phyloP scores from a whole-genome alignment of 1,140 invertebrate genomes.

The Musca domestica region DNA sequence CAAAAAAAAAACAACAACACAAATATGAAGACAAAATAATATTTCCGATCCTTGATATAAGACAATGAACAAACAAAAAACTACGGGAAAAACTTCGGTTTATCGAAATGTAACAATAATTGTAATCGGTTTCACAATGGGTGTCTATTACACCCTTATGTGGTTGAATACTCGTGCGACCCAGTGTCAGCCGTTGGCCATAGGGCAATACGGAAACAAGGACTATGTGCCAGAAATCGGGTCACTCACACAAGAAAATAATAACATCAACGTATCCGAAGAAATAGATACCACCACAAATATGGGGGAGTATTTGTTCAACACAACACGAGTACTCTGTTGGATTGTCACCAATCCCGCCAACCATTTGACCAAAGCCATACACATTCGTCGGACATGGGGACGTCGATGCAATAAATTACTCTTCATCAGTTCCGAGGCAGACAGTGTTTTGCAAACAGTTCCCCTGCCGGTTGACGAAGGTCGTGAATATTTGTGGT shows the following conservation, averaged over 20 bases:
- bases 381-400: constrained; percentile 84
- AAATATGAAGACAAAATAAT: no score
- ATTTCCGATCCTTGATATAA: no score
- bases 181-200: not conserved
- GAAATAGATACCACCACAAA: not conserved
- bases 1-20: no score
- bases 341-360: constrained; percentile 85
- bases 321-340: constrained; percentile 75
- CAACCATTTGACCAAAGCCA: constrained; percentile 76
- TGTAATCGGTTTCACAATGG: constrained; percentile 43
- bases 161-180: constrained; percentile 26
- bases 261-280: no score
- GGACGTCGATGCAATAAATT: constrained; percentile 78
- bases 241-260: no score
- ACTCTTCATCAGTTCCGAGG: constrained; percentile 73
- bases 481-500: constrained; percentile 84
- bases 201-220: constrained; percentile 18
- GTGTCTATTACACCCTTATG: constrained; percentile 45
- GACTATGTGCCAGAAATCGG: no score
- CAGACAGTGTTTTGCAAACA: constrained; percentile 66
- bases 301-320: constrained; percentile 32
- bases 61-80: no score
- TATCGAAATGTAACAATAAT: no score
- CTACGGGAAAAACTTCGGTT: no score
- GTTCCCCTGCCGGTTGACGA: constrained; percentile 75